Percentiles rank a stretch among this genome's conserved stretches.
These are phyloP conservation scores for Hippocampus abdominalis DNA, from an alignment of 2,113 vertebrate species.

Conservation along the genomic window DNA sequence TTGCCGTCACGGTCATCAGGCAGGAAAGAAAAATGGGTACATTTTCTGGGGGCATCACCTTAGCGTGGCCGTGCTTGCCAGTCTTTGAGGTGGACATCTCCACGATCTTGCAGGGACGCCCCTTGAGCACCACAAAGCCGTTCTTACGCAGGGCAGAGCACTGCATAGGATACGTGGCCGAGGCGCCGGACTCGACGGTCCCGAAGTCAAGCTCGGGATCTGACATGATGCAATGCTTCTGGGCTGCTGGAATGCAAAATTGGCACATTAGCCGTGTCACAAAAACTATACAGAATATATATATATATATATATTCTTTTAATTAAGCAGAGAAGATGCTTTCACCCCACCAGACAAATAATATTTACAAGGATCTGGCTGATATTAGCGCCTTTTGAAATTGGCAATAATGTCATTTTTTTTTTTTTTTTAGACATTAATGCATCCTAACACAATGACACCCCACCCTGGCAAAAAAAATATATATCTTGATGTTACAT, in stretches of 20 bases:
- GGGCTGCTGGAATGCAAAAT: constrained; percentile 47
- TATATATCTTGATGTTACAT: too few relatives aligned
- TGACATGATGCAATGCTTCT: constrained; percentile 80
- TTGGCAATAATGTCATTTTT: too few relatives aligned
- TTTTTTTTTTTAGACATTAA: too few relatives aligned
- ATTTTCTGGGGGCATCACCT: constrained; percentile 68
- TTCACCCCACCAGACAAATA: too few relatives aligned
- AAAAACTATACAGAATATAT: not conserved
- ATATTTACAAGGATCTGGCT: too few relatives aligned
- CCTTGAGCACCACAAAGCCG: constrained; percentile 94
- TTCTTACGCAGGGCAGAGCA: constrained; percentile 98
- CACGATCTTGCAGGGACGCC: constrained; percentile 95
- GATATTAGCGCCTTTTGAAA: too few relatives aligned
- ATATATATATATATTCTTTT: too few relatives aligned
- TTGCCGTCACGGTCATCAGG: too few relatives aligned
- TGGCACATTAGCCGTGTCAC: not conserved
- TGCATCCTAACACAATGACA: too few relatives aligned
- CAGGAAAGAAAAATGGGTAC: not conserved
- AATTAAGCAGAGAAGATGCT: too few relatives aligned
- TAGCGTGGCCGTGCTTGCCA: constrained; percentile 95
- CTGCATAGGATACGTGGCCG: constrained; percentile 91
- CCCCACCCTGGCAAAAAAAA: too few relatives aligned
- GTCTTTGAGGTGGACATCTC: constrained; percentile 99
- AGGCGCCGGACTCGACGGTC: constrained; percentile 90
- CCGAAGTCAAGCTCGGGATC: constrained; percentile 89